Percentiles rank a stretch among this genome's conserved stretches.
These are phyloP conservation scores for Sarcoramphus papa DNA, from an alignment of 2,797 vertebrate species.

Conservation along the genomic window DNA sequence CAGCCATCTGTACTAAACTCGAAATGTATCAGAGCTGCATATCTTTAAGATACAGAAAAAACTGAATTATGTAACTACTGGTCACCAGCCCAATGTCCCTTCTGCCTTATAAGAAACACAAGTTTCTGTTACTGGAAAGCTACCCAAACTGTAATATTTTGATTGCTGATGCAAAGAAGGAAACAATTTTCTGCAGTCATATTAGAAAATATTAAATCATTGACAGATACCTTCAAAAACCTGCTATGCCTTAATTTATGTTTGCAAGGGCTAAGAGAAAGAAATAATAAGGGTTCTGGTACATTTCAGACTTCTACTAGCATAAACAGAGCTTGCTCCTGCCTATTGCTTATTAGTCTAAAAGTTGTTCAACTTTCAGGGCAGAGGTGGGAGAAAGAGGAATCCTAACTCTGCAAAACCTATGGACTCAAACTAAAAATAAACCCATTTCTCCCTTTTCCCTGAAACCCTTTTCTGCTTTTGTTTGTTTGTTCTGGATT, in stretches of 20 bases:
- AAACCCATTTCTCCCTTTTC: neutral
- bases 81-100: neutral
- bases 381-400: neutral
- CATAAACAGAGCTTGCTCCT: neutral
- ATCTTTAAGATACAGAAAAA: neutral
- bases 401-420: slow-evolving; percentile 1
- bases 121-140: neutral
- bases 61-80: neutral
- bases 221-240: neutral
- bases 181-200: neutral
- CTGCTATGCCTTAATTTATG: neutral
- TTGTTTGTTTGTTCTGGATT: slow-evolving; percentile 65
- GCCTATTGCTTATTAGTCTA: neutral
- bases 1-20: neutral
- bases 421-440: neutral
- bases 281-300: neutral
- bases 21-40: neutral
- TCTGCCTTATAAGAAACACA: neutral
- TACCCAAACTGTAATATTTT: neutral
- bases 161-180: neutral
- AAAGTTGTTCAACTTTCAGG: neutral
- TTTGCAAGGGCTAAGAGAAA: neutral
- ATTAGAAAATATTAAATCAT: neutral
- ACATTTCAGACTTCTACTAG: neutral
- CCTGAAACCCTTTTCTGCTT: slow-evolving; percentile 14